Percentiles rank a stretch among this genome's conserved stretches.
Conservation (phyloP, 2,888 invertebrate genomes). For the Tetramorium bicarinatum region DNA sequence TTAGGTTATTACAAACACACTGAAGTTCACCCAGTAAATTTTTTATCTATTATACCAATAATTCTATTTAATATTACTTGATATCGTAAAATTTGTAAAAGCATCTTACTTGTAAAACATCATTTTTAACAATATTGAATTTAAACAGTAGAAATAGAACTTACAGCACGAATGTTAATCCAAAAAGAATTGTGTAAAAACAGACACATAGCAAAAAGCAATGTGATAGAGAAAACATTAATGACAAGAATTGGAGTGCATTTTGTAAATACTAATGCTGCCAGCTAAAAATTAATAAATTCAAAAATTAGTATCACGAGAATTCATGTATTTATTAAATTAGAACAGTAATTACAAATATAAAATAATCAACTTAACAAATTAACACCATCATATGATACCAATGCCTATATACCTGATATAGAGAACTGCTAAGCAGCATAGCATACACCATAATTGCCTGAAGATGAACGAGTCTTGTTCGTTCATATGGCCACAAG, state of each 20-base stretch:
- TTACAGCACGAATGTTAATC: background rate
- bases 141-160: background rate
- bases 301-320: background rate
- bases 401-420: background rate
- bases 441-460: background rate
- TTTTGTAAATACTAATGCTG: background rate
- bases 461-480: background rate
- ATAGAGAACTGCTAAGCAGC: background rate
- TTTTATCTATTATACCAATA: background rate
- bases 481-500: constrained; percentile 1
- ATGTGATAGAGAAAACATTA: background rate
- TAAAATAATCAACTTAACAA: too few relatives aligned
- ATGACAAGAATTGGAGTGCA: background rate
- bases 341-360: too few relatives aligned
- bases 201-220: background rate
- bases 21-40: background rate
- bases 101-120: background rate
- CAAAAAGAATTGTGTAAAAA: background rate
- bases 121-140: too few relatives aligned
- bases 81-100: background rate
- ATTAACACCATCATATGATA: too few relatives aligned
- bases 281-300: background rate
- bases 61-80: background rate
- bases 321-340: too few relatives aligned
- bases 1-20: background rate